Base-by-base conservation (phyloP, 2,797 vertebrate species). In the Arrhamphus sclerolepis region DNA sequence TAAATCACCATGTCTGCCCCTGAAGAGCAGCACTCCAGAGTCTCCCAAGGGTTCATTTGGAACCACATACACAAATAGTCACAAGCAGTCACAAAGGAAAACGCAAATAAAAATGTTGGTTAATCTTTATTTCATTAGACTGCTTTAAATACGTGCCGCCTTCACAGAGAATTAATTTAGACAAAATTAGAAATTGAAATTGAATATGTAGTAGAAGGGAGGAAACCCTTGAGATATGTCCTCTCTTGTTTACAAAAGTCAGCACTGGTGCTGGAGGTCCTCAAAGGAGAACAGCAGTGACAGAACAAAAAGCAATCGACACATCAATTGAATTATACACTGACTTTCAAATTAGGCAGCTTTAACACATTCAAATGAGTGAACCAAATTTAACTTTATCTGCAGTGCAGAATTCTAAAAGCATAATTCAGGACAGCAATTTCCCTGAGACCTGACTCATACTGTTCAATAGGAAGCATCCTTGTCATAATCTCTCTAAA, bases 1-100 rank as follows among this genome's bases (percentile, higher is more conserved):
- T 90, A 85, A 89, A 89, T 90, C 85, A 87, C 59, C 52, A 70
- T 69, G 85, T 80, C 83, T 80, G 75, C 73, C 81, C 80, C 78
- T 72, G 64, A 68, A 70, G 71, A 85, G 73, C 62, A 56, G 62
- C 58, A 70, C 82, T 83, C 62, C 70, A 62, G 70, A 77, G 69
- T 46, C 55, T 85, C 86, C 87, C 82, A 75, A 40, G 84, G 78
- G 81, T 73, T 83, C 72, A 62, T 75, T 78, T 66, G 79, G 80
- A 82, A 88, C 83, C 79, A 81, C 75, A 78, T 48, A 70, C 46
- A 67, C 62, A 67, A 54, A 79, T 13, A 72, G 55, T 49, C 57
- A 78, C 46, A 46, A 63, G 62, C 62, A 81, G 76, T 79, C 77
- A 73, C 71, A 81, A 20, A 66, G 43, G 51, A 80, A 54, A 49